These are phyloP conservation scores for Drosophila murphyi DNA, from an alignment of 1,140 invertebrate genomes.

Conservation along the genomic window DNA sequence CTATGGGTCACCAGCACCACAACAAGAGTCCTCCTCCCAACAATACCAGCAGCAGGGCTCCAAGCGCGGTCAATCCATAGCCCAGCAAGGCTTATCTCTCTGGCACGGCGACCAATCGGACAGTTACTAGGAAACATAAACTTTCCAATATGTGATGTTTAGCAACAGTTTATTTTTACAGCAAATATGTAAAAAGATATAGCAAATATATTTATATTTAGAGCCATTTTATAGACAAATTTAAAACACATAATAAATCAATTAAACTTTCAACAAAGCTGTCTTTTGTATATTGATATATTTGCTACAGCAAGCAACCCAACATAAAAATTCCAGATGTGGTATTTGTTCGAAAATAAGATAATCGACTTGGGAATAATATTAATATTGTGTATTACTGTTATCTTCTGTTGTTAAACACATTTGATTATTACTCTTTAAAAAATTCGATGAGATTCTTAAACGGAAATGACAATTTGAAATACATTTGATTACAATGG, in stretches of 20 bases:
- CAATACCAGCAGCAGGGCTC: slow-evolving; percentile 12
- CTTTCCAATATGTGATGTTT: not conserved
- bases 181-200: not conserved
- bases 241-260: slow-evolving; percentile 2
- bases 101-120: slow-evolving; percentile 40
- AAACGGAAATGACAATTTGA: no score
- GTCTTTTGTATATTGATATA: no score
- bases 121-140: slow-evolving; percentile 25
- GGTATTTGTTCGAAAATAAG: no score
- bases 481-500: no score
- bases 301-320: no score
- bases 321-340: no score
- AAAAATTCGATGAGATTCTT: no score
- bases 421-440: no score
- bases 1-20: slow-evolving; percentile 12
- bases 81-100: slow-evolving; percentile 27
- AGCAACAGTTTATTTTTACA: no score
- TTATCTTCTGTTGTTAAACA: no score
- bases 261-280: not conserved
- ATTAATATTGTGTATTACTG: no score
- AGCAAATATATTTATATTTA: not conserved
- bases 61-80: not conserved
- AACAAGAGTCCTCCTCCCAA: slow-evolving; percentile 13
- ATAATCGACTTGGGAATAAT: no score
- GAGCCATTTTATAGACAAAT: slow-evolving; percentile 12